Evolutionary conservation across 2,797 vertebrate genomes (phyloP).

Genomic region (Hippoglossus hippoglossus): DNA sequence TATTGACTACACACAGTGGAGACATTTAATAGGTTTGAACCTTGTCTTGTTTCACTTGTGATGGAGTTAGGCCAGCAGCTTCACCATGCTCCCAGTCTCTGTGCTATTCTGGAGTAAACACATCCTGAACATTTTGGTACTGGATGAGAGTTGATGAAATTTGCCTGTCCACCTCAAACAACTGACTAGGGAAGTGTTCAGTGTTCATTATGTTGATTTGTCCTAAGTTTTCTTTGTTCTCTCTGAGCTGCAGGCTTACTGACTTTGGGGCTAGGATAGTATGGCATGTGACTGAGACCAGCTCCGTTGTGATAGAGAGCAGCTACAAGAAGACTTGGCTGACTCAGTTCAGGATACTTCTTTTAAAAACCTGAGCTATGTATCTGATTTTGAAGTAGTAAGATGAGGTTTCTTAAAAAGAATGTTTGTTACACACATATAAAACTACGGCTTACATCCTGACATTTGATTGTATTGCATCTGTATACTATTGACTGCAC

Average conservation of each 20-base stretch:
- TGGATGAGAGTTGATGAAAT: not conserved
- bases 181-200: no score
- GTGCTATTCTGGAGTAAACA: not conserved
- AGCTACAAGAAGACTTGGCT: not conserved
- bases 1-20: no score
- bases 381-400: constrained; percentile 23
- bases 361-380: constrained; percentile 5
- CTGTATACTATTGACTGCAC: constrained; percentile 51
- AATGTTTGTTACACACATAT: constrained; percentile 40
- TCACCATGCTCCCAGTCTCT: not conserved
- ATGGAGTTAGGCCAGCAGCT: no score
- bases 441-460: constrained; percentile 45
- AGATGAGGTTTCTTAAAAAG: constrained; percentile 19
- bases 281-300: not conserved
- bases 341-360: not conserved
- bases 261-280: no score
- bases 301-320: not conserved
- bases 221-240: no score
- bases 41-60: not conserved
- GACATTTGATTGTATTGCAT: constrained; percentile 82
- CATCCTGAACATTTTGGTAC: not conserved
- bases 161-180: not conserved
- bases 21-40: not conserved
- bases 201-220: no score
- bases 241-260: no score